Conservation (phyloP, 2,113 vertebrate species). For the Boleophthalmus pectinirostris region DNA sequence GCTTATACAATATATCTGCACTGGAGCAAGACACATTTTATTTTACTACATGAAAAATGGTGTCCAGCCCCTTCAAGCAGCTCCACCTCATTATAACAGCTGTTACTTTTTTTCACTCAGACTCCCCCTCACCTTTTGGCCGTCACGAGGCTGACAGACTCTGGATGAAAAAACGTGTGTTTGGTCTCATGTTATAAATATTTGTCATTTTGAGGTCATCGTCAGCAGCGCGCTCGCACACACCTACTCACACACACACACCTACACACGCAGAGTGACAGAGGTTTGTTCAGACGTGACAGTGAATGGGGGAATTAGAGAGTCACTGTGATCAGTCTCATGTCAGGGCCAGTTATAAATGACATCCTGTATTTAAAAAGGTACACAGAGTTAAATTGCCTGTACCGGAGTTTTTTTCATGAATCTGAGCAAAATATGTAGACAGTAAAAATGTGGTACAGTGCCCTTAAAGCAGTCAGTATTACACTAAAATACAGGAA, state of each 20-base stretch:
- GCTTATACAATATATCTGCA: no score
- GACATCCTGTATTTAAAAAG: not conserved
- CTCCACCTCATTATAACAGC: not conserved
- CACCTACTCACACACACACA: no score
- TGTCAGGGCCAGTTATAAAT: not conserved
- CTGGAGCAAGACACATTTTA: not conserved
- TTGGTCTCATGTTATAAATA: slow-evolving; percentile 43
- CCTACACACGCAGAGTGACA: slow-evolving; percentile 27
- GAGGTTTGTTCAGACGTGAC: slow-evolving; percentile 13
- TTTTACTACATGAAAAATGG: not conserved
- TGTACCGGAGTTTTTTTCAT: no score
- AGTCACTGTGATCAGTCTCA: slow-evolving; percentile 1
- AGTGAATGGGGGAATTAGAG: slow-evolving; percentile 19
- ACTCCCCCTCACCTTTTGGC: slow-evolving; percentile 14
- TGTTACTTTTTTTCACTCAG: not conserved
- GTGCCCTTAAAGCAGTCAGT: no score
- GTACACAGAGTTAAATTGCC: not conserved
- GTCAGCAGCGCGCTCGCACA: not conserved
- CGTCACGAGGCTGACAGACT: slow-evolving; percentile 30
- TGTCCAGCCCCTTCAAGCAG: not conserved
- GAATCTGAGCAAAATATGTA: no score
- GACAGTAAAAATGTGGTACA: no score
- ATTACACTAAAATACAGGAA: no score
- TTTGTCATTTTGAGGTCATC: slow-evolving; percentile 16
- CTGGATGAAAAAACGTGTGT: slow-evolving; percentile 52